A percentile compares a stretch with the other conserved stretches of the same genome.
Conservation (phyloP, 1,140 invertebrate genomes). For the Drosophila ironensis region DNA sequence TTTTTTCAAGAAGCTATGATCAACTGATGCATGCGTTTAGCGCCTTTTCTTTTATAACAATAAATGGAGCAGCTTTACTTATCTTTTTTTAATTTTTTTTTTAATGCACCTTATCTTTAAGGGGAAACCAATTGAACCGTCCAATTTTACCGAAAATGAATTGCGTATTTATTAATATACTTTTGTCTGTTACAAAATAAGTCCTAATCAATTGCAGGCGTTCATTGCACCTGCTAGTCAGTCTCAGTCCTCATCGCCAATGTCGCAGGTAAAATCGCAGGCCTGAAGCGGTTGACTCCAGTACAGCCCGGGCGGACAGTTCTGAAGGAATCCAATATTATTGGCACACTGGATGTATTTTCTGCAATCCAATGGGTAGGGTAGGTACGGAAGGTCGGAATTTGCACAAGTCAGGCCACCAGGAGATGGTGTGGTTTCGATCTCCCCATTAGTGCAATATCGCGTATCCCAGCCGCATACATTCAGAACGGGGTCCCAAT, state of each 20-base stretch:
- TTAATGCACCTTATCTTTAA: conserved; percentile 26
- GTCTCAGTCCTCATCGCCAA: not conserved
- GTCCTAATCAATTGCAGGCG: conserved; percentile 1
- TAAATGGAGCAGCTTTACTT: conserved; percentile 11
- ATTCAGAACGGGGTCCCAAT: conserved; percentile 35
- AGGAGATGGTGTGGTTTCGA: conserved; percentile 4
- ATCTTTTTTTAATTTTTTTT: conserved; percentile 36
- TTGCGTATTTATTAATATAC: conserved; percentile 17
- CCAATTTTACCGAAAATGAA: conserved; percentile 12
- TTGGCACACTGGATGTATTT: conserved; percentile 44
- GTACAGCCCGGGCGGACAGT: conserved; percentile 17
- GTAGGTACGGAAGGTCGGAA: conserved; percentile 15
- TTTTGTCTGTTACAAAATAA: conserved; percentile 14
- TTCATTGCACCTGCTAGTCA: conserved; percentile 20
- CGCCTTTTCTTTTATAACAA: conserved; percentile 33
- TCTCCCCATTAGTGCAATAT: not conserved
- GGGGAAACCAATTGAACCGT: conserved; percentile 25
- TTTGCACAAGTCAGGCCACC: conserved; percentile 2
- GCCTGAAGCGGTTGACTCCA: conserved; percentile 40
- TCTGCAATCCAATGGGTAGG: conserved; percentile 24
- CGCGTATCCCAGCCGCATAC: conserved; percentile 30
- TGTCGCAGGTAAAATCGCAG: conserved; percentile 39
- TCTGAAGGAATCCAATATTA: conserved; percentile 16
- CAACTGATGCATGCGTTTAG: conserved; percentile 18
- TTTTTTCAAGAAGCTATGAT: not conserved